These are phyloP conservation scores for Platycheirus rosarum DNA, from an alignment of 2,888 invertebrate genomes.

Conservation along the genomic window DNA sequence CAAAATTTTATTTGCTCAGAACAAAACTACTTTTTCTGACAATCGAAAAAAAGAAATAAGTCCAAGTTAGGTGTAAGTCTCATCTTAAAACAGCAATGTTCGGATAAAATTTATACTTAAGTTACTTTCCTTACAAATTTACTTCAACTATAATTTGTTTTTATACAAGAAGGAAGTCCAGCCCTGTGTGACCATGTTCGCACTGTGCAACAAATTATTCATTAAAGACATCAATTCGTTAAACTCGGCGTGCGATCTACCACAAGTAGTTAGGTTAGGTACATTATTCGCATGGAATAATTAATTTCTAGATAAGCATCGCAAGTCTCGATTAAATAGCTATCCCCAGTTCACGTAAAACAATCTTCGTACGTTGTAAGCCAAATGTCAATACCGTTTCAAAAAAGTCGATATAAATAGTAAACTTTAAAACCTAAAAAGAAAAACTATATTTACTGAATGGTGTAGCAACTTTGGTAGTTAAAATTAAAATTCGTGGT, in stretches of 20 bases:
- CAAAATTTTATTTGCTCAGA: no score
- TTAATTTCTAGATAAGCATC: conserved; percentile 44
- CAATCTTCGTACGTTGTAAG: not conserved
- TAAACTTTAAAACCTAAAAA: not conserved
- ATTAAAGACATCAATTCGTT: not conserved
- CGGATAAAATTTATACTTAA: no score
- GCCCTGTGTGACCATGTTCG: conserved; percentile 1
- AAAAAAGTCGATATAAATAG: no score
- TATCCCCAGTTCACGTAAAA: conserved; percentile 6
- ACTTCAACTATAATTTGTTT: no score
- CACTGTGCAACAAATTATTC: conserved; percentile 12
- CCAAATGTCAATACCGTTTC: conserved; percentile 1
- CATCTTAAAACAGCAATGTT: no score
- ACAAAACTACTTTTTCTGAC: no score
- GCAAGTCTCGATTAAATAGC: conserved; percentile 22
- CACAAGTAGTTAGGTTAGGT: conserved; percentile 26
- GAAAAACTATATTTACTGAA: not conserved
- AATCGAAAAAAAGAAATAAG: no score
- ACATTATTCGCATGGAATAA: conserved; percentile 40
- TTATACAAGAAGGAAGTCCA: no score
- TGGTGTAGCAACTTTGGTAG: not conserved
- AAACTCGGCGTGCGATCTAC: conserved; percentile 29
- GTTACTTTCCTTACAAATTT: no score
- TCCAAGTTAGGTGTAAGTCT: no score
- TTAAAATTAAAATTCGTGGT: conserved; percentile 16